Conservation (phyloP, 2,797 vertebrate species). For the Thalassophryne amazonica region DNA sequence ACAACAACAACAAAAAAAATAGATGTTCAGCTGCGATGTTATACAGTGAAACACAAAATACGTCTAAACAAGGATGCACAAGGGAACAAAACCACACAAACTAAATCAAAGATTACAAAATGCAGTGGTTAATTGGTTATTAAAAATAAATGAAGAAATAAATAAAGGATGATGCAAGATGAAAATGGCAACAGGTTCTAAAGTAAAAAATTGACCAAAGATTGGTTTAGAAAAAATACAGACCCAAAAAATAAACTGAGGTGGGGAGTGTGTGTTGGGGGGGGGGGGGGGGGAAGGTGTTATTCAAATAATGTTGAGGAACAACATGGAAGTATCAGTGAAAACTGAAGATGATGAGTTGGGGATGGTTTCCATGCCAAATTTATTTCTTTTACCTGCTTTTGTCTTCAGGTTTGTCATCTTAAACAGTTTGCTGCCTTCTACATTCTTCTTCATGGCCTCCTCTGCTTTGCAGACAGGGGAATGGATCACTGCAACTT, state of each 20-base stretch:
- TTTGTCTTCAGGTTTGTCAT: constrained; percentile 66
- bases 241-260: too few species aligned
- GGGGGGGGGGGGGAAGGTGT: too few species aligned
- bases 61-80: constrained; percentile 12
- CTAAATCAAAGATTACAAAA: constrained; percentile 24
- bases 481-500: constrained; percentile 34
- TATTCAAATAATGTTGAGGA: constrained; percentile 37
- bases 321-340: constrained; percentile 35
- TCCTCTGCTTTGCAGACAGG: constrained; percentile 47
- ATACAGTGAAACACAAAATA: constrained; percentile 39
- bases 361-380: constrained; percentile 44
- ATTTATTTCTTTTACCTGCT: constrained; percentile 73
- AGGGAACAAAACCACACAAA: constrained; percentile 16
- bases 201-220: constrained; percentile 12
- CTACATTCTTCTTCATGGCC: constrained; percentile 37
- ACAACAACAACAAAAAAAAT: background rate
- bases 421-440: constrained; percentile 50
- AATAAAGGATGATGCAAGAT: constrained; percentile 24
- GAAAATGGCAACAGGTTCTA: constrained; percentile 13
- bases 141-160: constrained; percentile 25
- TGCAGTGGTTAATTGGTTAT: constrained; percentile 48
- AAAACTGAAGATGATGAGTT: constrained; percentile 40
- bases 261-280: too few species aligned
- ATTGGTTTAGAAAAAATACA: constrained; percentile 4
- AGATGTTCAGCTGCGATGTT: constrained; percentile 7